A percentile compares a stretch with the other conserved stretches of the same genome.
Evolutionary conservation across 1,140 invertebrate genomes (phyloP).

Genomic region (Temnothorax nylanderi): DNA sequence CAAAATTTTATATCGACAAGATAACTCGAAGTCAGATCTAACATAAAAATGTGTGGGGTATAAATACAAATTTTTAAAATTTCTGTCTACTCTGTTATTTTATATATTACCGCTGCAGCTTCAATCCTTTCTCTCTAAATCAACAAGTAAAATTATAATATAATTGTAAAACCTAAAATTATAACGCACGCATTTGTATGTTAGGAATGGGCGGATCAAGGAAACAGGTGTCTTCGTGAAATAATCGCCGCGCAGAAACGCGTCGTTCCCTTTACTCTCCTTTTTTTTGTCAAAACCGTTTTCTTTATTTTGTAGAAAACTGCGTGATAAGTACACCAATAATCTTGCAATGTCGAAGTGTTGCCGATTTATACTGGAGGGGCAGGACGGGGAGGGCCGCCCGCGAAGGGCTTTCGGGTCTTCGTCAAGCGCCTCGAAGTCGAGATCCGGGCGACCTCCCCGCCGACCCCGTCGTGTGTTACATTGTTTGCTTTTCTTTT

Average conservation of each 20-base stretch:
- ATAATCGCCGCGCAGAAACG: not conserved
- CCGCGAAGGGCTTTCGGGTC: conserved; percentile 61
- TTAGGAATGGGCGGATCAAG: conserved; percentile 20
- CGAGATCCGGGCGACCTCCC: conserved; percentile 70
- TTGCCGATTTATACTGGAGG: conserved; percentile 81
- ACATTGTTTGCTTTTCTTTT: conserved; percentile 70
- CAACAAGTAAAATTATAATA: conserved; percentile 29
- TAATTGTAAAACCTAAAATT: not conserved
- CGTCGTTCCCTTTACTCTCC: not conserved
- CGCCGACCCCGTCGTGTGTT: conserved; percentile 73
- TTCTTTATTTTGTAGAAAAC: conserved; percentile 85
- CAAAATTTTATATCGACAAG: not conserved
- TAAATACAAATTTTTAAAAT: not conserved
- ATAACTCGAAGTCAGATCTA: not conserved
- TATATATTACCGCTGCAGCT: not conserved
- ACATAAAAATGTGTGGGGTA: not conserved
- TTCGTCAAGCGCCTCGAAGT: conserved; percentile 41
- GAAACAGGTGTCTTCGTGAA: not conserved
- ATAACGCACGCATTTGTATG: not conserved
- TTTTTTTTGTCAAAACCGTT: conserved; percentile 80
- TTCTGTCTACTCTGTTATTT: not conserved
- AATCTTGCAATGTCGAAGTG: conserved; percentile 83
- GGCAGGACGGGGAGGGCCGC: conserved; percentile 74
- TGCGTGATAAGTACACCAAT: conserved; percentile 85
- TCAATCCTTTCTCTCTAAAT: not conserved